Percentiles rank a stretch among this genome's conserved stretches.
These are phyloP conservation scores for Chelmon rostratus DNA, from an alignment of 2,797 vertebrate genomes.

Conservation along the genomic window DNA sequence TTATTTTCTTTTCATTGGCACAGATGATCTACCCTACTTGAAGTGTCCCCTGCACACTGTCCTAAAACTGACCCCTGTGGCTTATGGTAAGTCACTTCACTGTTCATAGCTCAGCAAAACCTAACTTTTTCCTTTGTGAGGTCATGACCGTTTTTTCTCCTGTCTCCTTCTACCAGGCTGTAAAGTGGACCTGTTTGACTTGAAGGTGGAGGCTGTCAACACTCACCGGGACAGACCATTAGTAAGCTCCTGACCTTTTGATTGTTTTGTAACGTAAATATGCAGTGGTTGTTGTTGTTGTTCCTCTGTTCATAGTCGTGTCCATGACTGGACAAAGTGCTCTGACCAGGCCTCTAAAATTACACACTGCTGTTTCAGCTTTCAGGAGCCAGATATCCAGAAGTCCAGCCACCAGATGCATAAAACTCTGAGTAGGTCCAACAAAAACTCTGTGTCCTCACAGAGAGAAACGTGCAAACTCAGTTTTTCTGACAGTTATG, in stretches of 20 bases:
- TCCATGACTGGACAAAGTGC: conserved; percentile 18
- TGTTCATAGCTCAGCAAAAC: background rate
- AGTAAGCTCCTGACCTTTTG: conserved; percentile 81
- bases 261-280: background rate
- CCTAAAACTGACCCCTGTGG: conserved; percentile 94
- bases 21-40: conserved; percentile 94
- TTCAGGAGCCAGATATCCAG: background rate
- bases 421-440: background rate
- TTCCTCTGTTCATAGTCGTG: background rate
- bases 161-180: conserved; percentile 86
- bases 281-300: too few species aligned
- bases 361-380: conserved; percentile 7
- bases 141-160: conserved; percentile 26
- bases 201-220: conserved; percentile 93
- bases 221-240: conserved; percentile 92
- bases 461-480: background rate
- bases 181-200: conserved; percentile 92
- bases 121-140: background rate
- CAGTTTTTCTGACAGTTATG: background rate
- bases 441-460: background rate
- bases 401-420: background rate
- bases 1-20: conserved; percentile 33
- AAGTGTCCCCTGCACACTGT: conserved; percentile 94
- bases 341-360: conserved; percentile 28
- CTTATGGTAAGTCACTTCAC: conserved; percentile 88